Percentiles rank a stretch among this genome's conserved stretches.
Conservation (phyloP, 1,140 invertebrate genomes). For the Nasonia longicornis region DNA sequence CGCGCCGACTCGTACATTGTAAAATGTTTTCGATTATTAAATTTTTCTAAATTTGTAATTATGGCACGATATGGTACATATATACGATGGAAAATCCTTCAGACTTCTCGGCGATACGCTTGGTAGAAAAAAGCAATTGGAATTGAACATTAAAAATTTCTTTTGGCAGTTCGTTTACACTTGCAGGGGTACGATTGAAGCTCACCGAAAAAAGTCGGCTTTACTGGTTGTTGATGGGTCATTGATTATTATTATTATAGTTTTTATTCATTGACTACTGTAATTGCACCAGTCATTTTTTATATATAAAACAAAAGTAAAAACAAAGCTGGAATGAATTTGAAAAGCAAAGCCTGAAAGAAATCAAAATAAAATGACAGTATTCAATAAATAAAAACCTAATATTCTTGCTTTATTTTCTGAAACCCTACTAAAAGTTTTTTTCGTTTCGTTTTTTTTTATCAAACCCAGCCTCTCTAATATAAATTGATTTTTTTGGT, state of each 20-base stretch:
- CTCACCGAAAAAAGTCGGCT: not conserved
- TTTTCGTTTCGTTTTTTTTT: not conserved
- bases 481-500: slow-evolving; percentile 89
- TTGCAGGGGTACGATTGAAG: slow-evolving; percentile 22
- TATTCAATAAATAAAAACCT: slow-evolving; percentile 44
- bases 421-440: not conserved
- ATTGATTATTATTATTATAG: slow-evolving; percentile 23
- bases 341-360: not conserved
- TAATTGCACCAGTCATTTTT: slow-evolving; percentile 11
- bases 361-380: slow-evolving; percentile 32
- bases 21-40: slow-evolving; percentile 39
- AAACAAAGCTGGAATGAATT: slow-evolving; percentile 5
- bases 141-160: slow-evolving; percentile 33
- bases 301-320: too few species aligned
- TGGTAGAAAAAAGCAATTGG: slow-evolving; percentile 35
- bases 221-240: not conserved
- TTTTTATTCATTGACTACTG: slow-evolving; percentile 43
- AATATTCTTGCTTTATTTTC: not conserved
- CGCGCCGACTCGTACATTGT: slow-evolving; percentile 25
- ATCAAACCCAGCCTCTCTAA: slow-evolving; percentile 56
- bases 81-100: slow-evolving; percentile 43
- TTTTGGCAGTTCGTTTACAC: slow-evolving; percentile 38
- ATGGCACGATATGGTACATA: slow-evolving; percentile 51
- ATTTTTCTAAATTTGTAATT: slow-evolving; percentile 47
- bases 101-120: slow-evolving; percentile 22